Percentiles rank a stretch among this genome's conserved stretches.
Evolutionary conservation across 2,888 invertebrate genomes (phyloP).

Genomic region (Lapara coniferarum): DNA sequence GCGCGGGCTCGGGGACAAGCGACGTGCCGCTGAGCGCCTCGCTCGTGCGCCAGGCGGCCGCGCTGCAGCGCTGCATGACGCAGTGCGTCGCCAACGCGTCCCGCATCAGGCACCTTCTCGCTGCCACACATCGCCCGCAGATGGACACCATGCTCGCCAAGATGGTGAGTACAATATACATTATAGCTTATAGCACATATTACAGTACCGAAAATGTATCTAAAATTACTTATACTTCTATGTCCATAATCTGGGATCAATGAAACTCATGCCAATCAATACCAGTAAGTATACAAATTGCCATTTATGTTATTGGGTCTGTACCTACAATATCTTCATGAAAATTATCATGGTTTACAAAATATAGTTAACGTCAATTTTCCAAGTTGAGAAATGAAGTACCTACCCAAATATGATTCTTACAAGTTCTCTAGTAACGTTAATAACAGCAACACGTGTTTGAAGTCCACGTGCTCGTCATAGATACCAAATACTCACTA

Average conservation of each 20-base stretch:
- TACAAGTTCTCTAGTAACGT: background rate
- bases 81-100: slow-evolving; percentile 78
- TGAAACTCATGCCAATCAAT: too few relatives aligned
- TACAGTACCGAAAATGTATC: too few relatives aligned
- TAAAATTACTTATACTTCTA: too few relatives aligned
- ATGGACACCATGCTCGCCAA: slow-evolving; percentile 80
- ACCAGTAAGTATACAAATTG: too few relatives aligned
- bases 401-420: too few relatives aligned
- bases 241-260: too few relatives aligned
- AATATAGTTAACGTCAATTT: background rate
- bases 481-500: background rate
- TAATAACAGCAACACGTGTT: background rate
- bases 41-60: slow-evolving; percentile 74
- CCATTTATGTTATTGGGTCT: too few relatives aligned
- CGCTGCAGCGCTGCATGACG: slow-evolving; percentile 79
- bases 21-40: slow-evolving; percentile 68
- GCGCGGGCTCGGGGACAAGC: slow-evolving; percentile 44
- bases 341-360: background rate
- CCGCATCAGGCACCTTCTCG: slow-evolving; percentile 71
- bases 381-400: too few relatives aligned
- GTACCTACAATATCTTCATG: too few relatives aligned
- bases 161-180: slow-evolving; percentile 63
- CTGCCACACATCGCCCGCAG: slow-evolving; percentile 73
- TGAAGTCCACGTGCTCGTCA: background rate
- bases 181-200: background rate